phyloP scores from a whole-genome alignment of 1,140 invertebrate species.

The Amyelois transitella region DNA sequence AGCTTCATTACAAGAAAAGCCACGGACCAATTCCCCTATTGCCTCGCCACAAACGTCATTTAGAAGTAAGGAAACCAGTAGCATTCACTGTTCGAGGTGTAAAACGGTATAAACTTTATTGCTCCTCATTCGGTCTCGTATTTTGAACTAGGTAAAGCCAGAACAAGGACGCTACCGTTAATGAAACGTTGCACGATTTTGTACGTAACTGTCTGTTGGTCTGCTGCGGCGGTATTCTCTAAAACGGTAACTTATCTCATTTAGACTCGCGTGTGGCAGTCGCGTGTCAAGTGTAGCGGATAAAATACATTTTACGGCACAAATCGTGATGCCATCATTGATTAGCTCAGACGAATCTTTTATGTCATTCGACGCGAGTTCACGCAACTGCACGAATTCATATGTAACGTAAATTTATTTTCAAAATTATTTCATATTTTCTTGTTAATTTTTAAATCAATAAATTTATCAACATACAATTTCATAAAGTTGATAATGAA shows the following conservation, averaged over 20 bases:
- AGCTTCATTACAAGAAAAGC: not conserved
- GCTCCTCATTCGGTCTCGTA: not conserved
- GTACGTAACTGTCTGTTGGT: conserved; percentile 20
- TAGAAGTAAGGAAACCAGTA: not conserved
- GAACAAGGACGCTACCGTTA: conserved; percentile 20
- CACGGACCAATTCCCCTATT: not conserved
- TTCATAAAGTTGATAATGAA: too few species aligned
- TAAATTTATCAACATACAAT: too few species aligned
- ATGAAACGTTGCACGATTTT: conserved; percentile 19
- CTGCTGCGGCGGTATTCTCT: conserved; percentile 4
- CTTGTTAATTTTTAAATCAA: too few species aligned
- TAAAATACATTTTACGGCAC: conserved; percentile 20
- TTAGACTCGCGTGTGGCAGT: conserved; percentile 26
- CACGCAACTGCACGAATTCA: conserved; percentile 13
- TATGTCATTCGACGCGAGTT: conserved; percentile 28
- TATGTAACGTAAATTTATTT: not conserved
- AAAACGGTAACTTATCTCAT: conserved; percentile 27
- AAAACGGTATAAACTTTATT: not conserved
- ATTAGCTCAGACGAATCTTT: conserved; percentile 32
- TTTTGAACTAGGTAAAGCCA: not conserved
- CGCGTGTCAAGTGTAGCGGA: conserved; percentile 29
- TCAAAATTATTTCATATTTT: too few species aligned
- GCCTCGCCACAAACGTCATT: not conserved
- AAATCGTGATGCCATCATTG: conserved; percentile 23
- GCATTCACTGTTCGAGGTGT: not conserved